phyloP scores from a whole-genome alignment of 2,797 vertebrate genomes.

The Anabacerthia variegaticeps region DNA sequence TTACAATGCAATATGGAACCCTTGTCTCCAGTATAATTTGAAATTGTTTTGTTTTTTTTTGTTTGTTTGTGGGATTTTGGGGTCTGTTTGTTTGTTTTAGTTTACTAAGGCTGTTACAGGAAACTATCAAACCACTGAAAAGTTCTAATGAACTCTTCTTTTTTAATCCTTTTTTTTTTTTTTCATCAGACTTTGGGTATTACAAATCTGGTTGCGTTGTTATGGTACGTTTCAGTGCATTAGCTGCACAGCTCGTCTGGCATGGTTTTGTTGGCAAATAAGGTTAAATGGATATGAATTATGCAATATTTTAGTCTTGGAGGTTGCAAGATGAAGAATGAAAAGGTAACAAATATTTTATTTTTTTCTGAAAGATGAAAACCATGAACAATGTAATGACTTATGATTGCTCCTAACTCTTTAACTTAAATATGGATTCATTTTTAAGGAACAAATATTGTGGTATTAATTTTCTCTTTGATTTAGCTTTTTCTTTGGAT shows the following conservation, averaged over 20 bases:
- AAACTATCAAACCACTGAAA: background rate
- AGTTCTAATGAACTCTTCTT: background rate
- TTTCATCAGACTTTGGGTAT: rapidly evolving
- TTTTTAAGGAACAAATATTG: background rate
- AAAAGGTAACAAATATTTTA: background rate
- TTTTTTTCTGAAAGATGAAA: background rate
- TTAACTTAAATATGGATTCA: background rate
- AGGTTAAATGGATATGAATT: background rate
- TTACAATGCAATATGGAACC: background rate
- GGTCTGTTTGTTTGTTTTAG: too few relatives aligned
- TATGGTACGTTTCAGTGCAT: background rate
- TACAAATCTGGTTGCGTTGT: background rate
- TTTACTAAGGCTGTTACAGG: too few relatives aligned
- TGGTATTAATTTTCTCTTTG: background rate
- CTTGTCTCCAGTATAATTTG: background rate
- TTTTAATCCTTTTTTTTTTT: too few relatives aligned
- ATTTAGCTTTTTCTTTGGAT: background rate
- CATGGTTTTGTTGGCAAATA: background rate
- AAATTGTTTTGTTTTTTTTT: background rate
- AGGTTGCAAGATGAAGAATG: background rate
- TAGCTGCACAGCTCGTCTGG: background rate
- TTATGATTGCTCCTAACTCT: background rate
- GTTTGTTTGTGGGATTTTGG: too few relatives aligned
- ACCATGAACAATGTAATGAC: background rate
- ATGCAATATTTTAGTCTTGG: background rate